phyloP scores from a whole-genome alignment of 2,113 vertebrate species.

The Tor tambroides region DNA sequence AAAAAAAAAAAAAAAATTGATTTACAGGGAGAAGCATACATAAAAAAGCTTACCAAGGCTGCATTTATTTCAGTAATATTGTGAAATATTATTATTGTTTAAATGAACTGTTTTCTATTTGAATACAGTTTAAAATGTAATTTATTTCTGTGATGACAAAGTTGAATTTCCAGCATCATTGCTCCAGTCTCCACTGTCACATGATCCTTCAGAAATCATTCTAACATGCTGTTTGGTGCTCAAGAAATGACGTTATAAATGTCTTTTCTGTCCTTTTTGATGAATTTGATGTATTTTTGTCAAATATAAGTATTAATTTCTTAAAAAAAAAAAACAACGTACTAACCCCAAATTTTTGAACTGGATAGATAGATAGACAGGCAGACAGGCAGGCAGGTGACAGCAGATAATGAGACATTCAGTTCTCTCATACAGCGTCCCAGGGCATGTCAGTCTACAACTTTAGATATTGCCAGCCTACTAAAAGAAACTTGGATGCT shows the following conservation, averaged over 20 bases:
- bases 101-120: no score
- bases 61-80: no score
- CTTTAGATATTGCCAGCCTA: neutral
- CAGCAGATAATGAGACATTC: neutral
- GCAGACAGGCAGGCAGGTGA: neutral
- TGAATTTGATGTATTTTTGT: neutral
- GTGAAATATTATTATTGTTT: no score
- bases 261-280: neutral
- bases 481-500: constrained; percentile 3
- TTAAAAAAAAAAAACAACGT: neutral
- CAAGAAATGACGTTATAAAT: neutral
- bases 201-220: neutral
- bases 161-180: no score
- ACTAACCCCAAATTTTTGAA: neutral
- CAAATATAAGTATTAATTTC: neutral
- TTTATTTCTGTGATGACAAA: no score
- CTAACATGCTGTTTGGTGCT: neutral
- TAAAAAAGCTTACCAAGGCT: no score
- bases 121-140: no score
- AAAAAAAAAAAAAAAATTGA: no score
- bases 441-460: neutral
- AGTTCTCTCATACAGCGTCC: neutral
- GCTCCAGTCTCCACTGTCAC: neutral
- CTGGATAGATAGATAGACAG: neutral
- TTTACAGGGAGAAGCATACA: no score